Evolutionary conservation across 1,140 invertebrate genomes (phyloP), one percentile per base, ranked within the genome.

Genomic region (Lanistes nyassanus): DNA sequence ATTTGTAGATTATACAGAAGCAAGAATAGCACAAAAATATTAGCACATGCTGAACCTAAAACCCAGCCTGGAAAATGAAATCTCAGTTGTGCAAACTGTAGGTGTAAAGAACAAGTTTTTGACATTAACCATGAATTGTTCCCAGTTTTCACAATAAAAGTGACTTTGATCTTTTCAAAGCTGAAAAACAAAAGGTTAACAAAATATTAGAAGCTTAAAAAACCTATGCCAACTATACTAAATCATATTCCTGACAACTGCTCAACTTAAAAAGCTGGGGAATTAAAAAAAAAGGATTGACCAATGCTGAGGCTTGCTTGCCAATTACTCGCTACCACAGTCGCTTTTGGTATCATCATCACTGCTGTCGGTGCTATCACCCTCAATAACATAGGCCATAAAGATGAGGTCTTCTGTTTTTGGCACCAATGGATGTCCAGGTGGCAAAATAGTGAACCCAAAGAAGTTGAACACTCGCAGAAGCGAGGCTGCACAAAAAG

Each of bases 381-480:
- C 67, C 23, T 87, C 85, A 67, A 88, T 88, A 68, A 79, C 80
- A 75, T 88, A 88, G 36, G 83, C 83, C 85, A 88, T 85, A 77
- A 85, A 88, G 80, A 89, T 82, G 23, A 88, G 75, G 71, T 89
- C 87, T 39, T 82, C 81, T 16, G 80, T 80, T 29, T 79, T 78
- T 7, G 84, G 81, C 26, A 94, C 91, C 80, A 95, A 89, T n/a
- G 92, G 74, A 79, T 96, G 94, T 81, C 93, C 94, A 66, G 97
- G 96, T 56, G 94, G 92, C 79, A 98, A 90, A 62, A 94, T 92
- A 79, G 93, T 92, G 90, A 99, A 98, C 64, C 97, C 97, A 90
- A 98, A 93, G 90, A 97, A 98, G 94, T 97, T 97, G 92, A 99
- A 98, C 68, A 96, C 96, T 83, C 96, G 93, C 71, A 98, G 93